Percentiles rank a stretch among this genome's conserved stretches.
Conservation (phyloP, 1,140 invertebrate species). For the Anastatus disparis region DNA sequence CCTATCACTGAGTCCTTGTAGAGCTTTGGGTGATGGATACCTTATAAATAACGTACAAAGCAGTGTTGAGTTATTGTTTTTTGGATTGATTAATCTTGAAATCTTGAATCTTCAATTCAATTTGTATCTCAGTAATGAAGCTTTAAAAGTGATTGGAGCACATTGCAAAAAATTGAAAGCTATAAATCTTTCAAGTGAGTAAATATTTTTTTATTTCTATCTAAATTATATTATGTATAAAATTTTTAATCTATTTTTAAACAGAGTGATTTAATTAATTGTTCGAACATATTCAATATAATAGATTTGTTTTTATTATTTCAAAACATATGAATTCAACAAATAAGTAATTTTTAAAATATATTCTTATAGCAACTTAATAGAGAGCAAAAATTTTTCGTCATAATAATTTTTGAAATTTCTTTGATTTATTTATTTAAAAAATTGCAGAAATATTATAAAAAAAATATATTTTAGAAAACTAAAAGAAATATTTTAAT, state of each 20-base stretch:
- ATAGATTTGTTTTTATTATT: background rate
- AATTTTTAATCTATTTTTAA: too few relatives aligned
- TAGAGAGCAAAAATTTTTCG: too few relatives aligned
- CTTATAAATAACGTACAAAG: constrained; percentile 42
- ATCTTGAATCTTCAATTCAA: constrained; percentile 42
- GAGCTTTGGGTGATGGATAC: constrained; percentile 37
- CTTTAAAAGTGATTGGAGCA: constrained; percentile 41
- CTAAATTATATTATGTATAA: background rate
- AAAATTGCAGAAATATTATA: background rate
- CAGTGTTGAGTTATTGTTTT: constrained; percentile 41
- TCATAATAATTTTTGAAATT: too few relatives aligned
- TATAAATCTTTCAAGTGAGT: constrained; percentile 50
- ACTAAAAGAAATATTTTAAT: too few relatives aligned
- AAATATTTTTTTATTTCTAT: constrained; percentile 32
- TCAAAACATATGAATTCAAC: too few relatives aligned
- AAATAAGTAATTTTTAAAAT: too few relatives aligned
- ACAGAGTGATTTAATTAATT: too few relatives aligned
- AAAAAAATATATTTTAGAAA: too few relatives aligned
- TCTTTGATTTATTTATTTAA: background rate
- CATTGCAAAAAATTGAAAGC: constrained; percentile 46
- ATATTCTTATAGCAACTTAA: too few relatives aligned
- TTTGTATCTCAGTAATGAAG: constrained; percentile 38
- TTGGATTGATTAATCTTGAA: constrained; percentile 50
- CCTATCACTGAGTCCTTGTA: constrained; percentile 45
- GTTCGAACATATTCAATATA: background rate